Evolutionary conservation across 2,888 invertebrate species (phyloP), one percentile per base, ranked within the genome.

Genomic region (Chromoteleia sp.): DNA sequence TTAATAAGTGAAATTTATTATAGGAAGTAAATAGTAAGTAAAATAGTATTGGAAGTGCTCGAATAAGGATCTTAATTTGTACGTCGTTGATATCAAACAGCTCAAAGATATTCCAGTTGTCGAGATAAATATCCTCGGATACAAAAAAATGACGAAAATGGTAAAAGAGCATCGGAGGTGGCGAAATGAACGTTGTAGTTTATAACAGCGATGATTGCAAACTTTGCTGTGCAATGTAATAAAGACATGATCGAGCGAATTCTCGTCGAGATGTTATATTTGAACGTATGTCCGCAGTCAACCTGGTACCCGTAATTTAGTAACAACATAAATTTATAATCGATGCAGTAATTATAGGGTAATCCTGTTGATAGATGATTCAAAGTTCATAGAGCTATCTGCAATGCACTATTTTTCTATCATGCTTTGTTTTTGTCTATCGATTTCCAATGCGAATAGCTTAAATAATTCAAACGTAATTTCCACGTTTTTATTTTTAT

Each of bases 191-290:
- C 50, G 14, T 61, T 19, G 33, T 58, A 58, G 73, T 75, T 70
- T 56, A 43, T 59, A 52, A 71, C 65, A 48, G 68, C 67, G 80
- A 82, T 82, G 80, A 80, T 80, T 83, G 76, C 54, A 52, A 83
- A 75, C 78, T 67, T 65, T 30, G 48, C 58, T 21, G 50, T 8
- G 21, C 33, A 59, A 67, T 77, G 61, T 45, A 67, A 65, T 65
- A 80, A 65, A 78, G 67, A 59, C 71, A 68, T 73, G 79, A 84
- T 81, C 76, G 70, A 61, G 50, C 71, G 54, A 39, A 79, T 65
- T 67, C 67, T 50, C 78, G 54, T 58, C 39, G n/a, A 33, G 29
- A 19, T 17, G 65, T 45, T 56, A 70, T 21, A 63, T 65, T 73
- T 67, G 52, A 65, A 59, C 67, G 77, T 70, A 68, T 70, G 54